phyloP scores from a whole-genome alignment of 2,113 vertebrate genomes.

The Pelobates fuscus region DNA sequence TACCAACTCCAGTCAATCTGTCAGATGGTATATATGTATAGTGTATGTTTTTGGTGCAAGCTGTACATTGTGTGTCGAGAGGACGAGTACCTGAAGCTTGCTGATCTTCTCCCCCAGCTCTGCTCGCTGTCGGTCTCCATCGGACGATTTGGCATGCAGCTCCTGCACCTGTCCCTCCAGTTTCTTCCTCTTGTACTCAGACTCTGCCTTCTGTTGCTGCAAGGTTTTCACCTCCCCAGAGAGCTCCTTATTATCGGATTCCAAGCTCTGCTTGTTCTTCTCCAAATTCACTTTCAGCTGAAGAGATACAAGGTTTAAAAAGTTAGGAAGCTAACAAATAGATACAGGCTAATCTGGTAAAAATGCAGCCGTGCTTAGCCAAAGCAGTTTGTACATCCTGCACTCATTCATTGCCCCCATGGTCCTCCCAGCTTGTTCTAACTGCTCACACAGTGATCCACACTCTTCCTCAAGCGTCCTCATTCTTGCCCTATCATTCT shows the following conservation, averaged over 20 bases:
- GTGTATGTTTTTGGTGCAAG: no score
- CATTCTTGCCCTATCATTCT: no score
- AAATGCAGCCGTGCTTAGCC: no score
- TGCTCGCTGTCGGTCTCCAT: constrained; percentile 80
- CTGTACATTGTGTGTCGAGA: no score
- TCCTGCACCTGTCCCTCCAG: constrained; percentile 90
- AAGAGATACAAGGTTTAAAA: neutral
- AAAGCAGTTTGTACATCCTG: no score
- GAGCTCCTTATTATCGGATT: constrained; percentile 93
- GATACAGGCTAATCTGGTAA: neutral
- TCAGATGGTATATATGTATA: no score
- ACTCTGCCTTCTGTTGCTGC: constrained; percentile 88
- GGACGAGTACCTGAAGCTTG: constrained; percentile 86
- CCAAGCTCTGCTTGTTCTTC: constrained; percentile 93
- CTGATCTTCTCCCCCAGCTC: constrained; percentile 84
- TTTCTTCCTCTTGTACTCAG: constrained; percentile 94
- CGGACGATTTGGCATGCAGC: constrained; percentile 77
- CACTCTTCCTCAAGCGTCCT: no score
- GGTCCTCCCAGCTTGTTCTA: no score
- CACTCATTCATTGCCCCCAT: no score
- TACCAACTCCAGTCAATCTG: no score
- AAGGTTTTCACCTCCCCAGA: constrained; percentile 86
- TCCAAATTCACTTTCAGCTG: constrained; percentile 93
- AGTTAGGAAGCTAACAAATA: neutral
- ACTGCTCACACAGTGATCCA: no score